phyloP scores from a whole-genome alignment of 1,140 invertebrate species.

The Aphelinus certus region DNA sequence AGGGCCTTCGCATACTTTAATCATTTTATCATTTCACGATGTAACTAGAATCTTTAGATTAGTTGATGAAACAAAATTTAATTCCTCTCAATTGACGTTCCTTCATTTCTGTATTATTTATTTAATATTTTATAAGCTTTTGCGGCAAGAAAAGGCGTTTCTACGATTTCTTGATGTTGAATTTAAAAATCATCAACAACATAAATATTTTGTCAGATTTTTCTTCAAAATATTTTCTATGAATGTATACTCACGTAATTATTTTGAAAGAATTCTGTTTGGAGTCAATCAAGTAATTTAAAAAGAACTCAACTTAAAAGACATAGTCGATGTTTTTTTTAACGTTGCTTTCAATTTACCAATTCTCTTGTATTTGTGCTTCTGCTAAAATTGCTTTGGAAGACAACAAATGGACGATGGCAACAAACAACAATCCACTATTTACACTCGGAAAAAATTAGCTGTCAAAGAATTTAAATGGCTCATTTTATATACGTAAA shows the following conservation, averaged over 20 bases:
- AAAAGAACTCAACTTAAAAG: no score
- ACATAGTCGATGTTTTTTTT: background rate
- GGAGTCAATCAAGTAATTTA: no score
- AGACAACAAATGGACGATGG: constrained; percentile 20
- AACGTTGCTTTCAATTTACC: background rate
- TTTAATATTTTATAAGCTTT: constrained; percentile 31
- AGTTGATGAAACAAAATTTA: no score
- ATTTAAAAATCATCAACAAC: no score
- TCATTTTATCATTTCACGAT: no score
- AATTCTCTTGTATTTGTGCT: constrained; percentile 25
- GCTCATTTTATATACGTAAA: constrained; percentile 13
- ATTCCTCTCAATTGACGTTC: constrained; percentile 18
- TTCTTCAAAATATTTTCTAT: no score
- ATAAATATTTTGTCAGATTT: no score
- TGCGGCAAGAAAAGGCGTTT: constrained; percentile 11
- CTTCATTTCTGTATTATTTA: constrained; percentile 42
- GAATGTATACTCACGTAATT: no score
- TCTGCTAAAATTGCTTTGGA: constrained; percentile 22
- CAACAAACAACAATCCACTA: constrained; percentile 30
- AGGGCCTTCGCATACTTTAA: no score
- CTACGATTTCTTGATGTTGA: background rate
- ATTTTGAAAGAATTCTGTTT: no score
- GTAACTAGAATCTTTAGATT: no score
- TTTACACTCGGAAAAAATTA: constrained; percentile 15
- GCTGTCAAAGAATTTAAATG: constrained; percentile 6